Evolutionary conservation across 2,113 vertebrate species (phyloP), one percentile per base, ranked within the genome.

Genomic region (Platycercus adscitus): DNA sequence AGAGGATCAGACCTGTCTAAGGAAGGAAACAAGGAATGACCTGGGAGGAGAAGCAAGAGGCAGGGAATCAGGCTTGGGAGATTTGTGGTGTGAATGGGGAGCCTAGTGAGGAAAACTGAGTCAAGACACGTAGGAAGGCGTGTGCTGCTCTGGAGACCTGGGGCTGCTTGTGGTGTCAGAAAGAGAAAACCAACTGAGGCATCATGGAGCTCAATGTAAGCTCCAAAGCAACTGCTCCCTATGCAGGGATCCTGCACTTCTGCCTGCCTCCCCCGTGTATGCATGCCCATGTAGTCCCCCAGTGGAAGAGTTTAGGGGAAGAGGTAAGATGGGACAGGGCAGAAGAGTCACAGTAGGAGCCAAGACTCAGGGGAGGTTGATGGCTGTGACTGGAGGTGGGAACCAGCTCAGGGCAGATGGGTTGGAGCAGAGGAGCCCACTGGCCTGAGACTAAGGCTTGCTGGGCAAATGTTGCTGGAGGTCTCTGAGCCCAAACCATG

Each of bases 21-120:
- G 82, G 25, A 55, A 78, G 68, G 53, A 80, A 76, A 61, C 11
- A 6, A 47, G 58, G 55, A 66, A 35, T 1, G 3, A 64, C 18
- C 26, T 0, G 2, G 11, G 4, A 35, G 33, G 17, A 29, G 55
- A 56, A 33, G 47, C 1, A n/a, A n/a, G 20, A 47, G 35, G 49
- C 49, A n/a, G 71, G 56, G 37, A 71, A n/a, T 26, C 37, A 50
- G 56, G 33, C 23, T 2, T n/a, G 43, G 24, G 64, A n/a, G 35
- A 9, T 28, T 20, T 4, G 4, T 43, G 76, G 17, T 35, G 50
- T 26, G 68, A 35, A 26, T 35, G 35, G 25, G 58, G 31, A 43
- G 35, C 25, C 31, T 35, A 25, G 49, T 20, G 15, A 31, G 43
- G 50, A 81, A 43, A 35, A 17, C 10, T 28, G 56, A 80, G n/a